phyloP scores from a whole-genome alignment of 2,888 invertebrate genomes.

The Drosophila sordidula region DNA sequence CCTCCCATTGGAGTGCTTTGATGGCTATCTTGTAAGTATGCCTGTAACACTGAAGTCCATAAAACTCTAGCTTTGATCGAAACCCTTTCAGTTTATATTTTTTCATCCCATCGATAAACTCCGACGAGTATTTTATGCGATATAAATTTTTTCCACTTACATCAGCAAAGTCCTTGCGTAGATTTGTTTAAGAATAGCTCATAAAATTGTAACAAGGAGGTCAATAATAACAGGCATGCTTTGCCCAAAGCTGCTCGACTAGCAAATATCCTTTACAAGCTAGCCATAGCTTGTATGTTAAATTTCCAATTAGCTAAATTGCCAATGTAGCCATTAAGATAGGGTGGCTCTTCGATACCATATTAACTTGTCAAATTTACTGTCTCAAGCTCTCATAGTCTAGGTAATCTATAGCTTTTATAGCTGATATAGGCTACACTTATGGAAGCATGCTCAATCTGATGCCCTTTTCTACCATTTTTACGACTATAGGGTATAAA shows the following conservation, averaged over 20 bases:
- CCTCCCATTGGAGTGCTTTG: neutral
- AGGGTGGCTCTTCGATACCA: no score
- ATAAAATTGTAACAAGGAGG: constrained; percentile 52
- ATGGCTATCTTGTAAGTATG: neutral
- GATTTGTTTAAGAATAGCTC: constrained; percentile 66
- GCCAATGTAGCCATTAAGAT: no score
- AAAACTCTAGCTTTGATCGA: constrained; percentile 20
- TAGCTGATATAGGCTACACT: neutral
- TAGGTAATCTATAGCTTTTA: neutral
- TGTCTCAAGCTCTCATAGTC: neutral
- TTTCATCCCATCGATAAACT: constrained; percentile 62
- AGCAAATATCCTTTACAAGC: constrained; percentile 4
- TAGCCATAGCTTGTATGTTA: neutral
- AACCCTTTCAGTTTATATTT: constrained; percentile 35
- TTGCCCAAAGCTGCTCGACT: constrained; percentile 1
- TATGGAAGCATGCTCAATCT: neutral
- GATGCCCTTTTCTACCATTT: neutral
- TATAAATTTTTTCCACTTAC: constrained; percentile 59
- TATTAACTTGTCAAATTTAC: neutral
- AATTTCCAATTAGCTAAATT: no score
- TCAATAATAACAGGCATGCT: constrained; percentile 36
- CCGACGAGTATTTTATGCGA: constrained; percentile 46
- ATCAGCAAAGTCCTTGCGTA: constrained; percentile 59
- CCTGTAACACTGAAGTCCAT: constrained; percentile 12
- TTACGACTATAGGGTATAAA: constrained; percentile 17